Conservation (phyloP, 2,113 vertebrate genomes). For the Climacteris rufus region DNA sequence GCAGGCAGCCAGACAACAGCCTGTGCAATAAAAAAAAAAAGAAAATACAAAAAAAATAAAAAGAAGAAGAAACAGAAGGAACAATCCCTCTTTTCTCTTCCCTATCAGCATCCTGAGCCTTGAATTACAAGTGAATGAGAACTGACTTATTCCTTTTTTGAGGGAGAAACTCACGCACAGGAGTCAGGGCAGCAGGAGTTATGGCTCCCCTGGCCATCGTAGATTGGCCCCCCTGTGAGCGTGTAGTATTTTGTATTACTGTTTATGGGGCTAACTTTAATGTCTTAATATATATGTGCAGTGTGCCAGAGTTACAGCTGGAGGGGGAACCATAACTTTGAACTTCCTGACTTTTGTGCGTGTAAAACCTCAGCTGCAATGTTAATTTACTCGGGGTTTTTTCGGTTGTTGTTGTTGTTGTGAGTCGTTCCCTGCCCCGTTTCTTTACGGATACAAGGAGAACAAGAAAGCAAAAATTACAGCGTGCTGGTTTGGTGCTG, state of each 20-base stretch:
- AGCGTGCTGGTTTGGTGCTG: not conserved
- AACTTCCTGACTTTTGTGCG: constrained; percentile 17
- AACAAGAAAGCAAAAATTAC: not conserved
- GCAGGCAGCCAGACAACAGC: constrained; percentile 8
- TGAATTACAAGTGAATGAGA: constrained; percentile 61
- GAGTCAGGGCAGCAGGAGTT: constrained; percentile 18
- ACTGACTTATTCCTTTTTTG: constrained; percentile 43
- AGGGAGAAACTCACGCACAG: not conserved
- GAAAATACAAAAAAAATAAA: too few species aligned
- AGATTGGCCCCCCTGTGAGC: constrained; percentile 15
- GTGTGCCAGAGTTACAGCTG: constrained; percentile 52
- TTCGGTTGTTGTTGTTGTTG: not conserved
- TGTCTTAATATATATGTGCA: constrained; percentile 65
- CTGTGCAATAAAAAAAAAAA: not conserved
- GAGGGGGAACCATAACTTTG: constrained; percentile 55
- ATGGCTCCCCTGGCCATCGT: constrained; percentile 32
- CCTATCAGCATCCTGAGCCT: constrained; percentile 12
- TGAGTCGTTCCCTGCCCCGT: accelerated
- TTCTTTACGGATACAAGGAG: not conserved
- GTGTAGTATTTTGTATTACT: constrained; percentile 41
- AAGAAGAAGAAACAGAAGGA: not conserved
- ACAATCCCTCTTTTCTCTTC: not conserved
- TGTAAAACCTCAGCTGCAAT: constrained; percentile 21
- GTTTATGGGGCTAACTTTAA: constrained; percentile 67
- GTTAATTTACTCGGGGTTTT: constrained; percentile 8